Conservation (phyloP, 2,888 invertebrate species). For the Lydus trimaculatus region DNA sequence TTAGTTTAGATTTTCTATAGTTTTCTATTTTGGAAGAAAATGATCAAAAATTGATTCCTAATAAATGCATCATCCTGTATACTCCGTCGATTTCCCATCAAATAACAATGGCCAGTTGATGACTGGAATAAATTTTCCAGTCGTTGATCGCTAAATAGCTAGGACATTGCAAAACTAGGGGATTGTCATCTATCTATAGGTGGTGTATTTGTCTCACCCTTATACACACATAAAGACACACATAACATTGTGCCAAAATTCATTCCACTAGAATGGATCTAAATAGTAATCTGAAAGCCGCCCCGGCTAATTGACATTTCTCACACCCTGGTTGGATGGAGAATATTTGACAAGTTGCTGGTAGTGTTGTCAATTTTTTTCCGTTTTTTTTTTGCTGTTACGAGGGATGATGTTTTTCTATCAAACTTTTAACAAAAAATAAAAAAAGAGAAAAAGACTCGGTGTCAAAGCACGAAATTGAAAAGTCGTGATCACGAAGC, state of each 20-base stretch:
- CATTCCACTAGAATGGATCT: constrained; percentile 49
- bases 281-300: constrained; percentile 46
- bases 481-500: constrained; percentile 11
- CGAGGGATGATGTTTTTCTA: neutral
- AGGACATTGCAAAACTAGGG: constrained; percentile 47
- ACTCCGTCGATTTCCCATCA: constrained; percentile 43
- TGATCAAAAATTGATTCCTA: neutral
- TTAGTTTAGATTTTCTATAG: neutral
- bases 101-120: constrained; percentile 41
- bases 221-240: neutral
- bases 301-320: constrained; percentile 52
- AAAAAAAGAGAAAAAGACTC: neutral
- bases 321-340: constrained; percentile 39
- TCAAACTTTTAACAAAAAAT: neutral
- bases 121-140: constrained; percentile 58
- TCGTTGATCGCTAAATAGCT: constrained; percentile 58
- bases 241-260: constrained; percentile 42
- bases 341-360: constrained; percentile 45
- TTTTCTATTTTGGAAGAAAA: neutral
- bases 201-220: constrained; percentile 35
- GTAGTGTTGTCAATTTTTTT: neutral
- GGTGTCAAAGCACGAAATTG: neutral
- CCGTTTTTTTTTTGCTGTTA: neutral
- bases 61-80: constrained; percentile 21
- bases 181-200: constrained; percentile 8